Conservation (phyloP, 1,140 invertebrate genomes). For the Trigoniulus corallinus region DNA sequence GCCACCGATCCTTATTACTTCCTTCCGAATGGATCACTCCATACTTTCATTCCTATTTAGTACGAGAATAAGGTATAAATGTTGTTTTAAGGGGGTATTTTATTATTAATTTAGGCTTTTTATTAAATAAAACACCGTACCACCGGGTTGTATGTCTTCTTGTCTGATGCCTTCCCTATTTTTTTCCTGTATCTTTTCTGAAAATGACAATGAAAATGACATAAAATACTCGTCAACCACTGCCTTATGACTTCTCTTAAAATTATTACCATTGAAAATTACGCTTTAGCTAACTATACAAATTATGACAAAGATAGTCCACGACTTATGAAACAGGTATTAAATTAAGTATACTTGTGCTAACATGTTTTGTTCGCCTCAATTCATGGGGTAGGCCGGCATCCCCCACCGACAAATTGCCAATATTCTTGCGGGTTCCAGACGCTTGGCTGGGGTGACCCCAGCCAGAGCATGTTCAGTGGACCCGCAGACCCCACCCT, state of each 20-base stretch:
- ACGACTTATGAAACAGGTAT: too few species aligned
- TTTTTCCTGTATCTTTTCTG: constrained; percentile 37
- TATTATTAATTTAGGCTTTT: constrained; percentile 3
- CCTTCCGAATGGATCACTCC: constrained; percentile 45
- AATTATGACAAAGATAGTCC: too few species aligned
- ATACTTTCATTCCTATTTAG: constrained; percentile 50
- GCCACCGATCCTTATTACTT: constrained; percentile 24
- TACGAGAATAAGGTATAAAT: constrained; percentile 6
- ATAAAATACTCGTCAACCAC: neutral
- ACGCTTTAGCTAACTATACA: too few species aligned
- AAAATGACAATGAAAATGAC: constrained; percentile 17
- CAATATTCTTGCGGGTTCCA: too few species aligned
- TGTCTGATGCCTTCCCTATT: constrained; percentile 36
- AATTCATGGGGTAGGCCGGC: too few species aligned
- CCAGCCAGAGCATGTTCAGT: too few species aligned
- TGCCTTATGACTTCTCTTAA: neutral
- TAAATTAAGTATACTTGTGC: too few species aligned
- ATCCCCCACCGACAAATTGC: too few species aligned
- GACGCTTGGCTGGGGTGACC: too few species aligned
- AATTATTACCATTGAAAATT: too few species aligned
- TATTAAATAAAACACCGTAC: constrained; percentile 25
- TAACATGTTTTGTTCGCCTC: too few species aligned
- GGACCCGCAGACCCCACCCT: too few species aligned
- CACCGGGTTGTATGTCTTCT: constrained; percentile 49
- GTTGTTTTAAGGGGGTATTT: neutral